These are phyloP conservation scores for Helicolenus hilgendorfi DNA, from an alignment of 2,797 vertebrate genomes.

Conservation along the genomic window DNA sequence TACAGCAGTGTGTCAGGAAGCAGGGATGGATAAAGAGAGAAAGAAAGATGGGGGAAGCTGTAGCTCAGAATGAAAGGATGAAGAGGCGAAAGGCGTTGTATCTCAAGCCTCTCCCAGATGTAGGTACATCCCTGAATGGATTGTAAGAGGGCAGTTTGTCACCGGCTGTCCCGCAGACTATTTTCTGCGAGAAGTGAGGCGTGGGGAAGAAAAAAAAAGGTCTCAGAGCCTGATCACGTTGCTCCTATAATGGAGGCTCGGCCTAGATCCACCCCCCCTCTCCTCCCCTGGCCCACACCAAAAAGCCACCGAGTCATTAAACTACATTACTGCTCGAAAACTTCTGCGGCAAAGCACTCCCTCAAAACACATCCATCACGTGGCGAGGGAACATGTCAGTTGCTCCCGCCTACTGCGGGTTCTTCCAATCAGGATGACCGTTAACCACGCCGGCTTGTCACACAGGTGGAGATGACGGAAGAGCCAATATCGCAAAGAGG, in stretches of 20 bases:
- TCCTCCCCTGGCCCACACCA: constrained; percentile 42
- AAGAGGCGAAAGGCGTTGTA: constrained; percentile 26
- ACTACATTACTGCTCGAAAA: constrained; percentile 80
- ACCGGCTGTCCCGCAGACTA: constrained; percentile 63
- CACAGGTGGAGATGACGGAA: constrained; percentile 57
- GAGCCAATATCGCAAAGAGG: constrained; percentile 49
- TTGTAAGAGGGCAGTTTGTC: constrained; percentile 74
- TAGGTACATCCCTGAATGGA: constrained; percentile 61
- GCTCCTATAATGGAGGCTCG: constrained; percentile 51
- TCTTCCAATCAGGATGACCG: constrained; percentile 40
- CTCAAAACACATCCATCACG: constrained; percentile 72
- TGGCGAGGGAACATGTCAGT: constrained; percentile 28
- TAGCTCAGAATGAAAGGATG: constrained; percentile 47
- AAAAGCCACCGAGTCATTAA: constrained; percentile 77
- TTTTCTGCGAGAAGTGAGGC: constrained; percentile 35
- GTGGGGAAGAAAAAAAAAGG: background rate
- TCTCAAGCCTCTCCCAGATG: constrained; percentile 48
- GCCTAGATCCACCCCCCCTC: constrained; percentile 25
- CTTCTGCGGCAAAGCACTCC: constrained; percentile 43
- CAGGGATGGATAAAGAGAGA: background rate
- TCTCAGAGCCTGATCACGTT: constrained; percentile 28
- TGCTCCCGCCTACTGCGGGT: constrained; percentile 22
- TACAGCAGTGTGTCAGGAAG: constrained; percentile 16
- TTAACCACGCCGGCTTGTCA: constrained; percentile 58
- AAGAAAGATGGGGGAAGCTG: constrained; percentile 46